Evolutionary conservation across 2,888 invertebrate species (phyloP), one percentile per base, ranked within the genome.

Genomic region (Ephialtes manifestator): DNA sequence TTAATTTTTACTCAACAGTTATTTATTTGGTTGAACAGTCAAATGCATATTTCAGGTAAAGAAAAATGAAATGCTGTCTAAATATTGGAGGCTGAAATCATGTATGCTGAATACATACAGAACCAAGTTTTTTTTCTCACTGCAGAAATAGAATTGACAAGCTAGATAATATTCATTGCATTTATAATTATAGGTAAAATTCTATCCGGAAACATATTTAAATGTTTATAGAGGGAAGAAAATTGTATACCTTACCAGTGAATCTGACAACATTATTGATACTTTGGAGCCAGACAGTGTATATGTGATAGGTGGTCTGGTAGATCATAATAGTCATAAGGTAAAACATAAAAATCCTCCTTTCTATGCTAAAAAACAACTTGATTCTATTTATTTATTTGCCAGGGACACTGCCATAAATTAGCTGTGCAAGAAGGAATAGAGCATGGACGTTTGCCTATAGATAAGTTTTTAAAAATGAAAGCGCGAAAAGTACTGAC

Each of bases 241-340:
- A 88, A 94, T 99, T 76, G 96, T 99, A 0, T 99, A 99, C 94
- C 95, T 99, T 87, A 97, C 97, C 4, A 98, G 99, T 94, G 99
- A 99, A 94, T 99, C 99, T 15, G 97, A 98, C 67, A 98, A 98
- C 95, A 94, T 98, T 7, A 95, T 99, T 87, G 95, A 96, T 80
- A 94, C 94, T 75, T 95, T 99, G 90, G 97, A 97, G 89, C 96
- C 97, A 28, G 95, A 96, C 86, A 97, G 97, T 92, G 96, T 97
- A 65, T 99, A 99, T 92, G 96, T 99, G 71, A 99, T 99, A 93
- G 99, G 99, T 55, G 99, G 99, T 35, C 95, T 99, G 63, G 99
- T 99, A 0, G 99, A 99, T 95, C 99, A 99, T 93, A 99, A 99
- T 94, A 96, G 97, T 89, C 97, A 99, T 89, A 99, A 99, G 95